Conservation (phyloP, 2,888 invertebrate genomes). For the Caenorhabditis sp. region DNA sequence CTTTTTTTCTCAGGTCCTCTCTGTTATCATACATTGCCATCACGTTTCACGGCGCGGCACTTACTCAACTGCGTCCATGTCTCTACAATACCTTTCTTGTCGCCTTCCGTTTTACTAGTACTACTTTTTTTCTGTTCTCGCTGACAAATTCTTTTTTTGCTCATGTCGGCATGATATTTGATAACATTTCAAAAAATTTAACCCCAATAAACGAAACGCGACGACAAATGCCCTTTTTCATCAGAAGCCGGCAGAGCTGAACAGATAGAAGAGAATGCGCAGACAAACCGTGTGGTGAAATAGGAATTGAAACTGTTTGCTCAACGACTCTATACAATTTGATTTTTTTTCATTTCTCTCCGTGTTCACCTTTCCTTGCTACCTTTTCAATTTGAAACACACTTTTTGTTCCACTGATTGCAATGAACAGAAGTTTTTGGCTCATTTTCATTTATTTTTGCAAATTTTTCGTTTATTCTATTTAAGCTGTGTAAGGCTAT, state of each 20-base stretch:
- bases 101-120: too few relatives aligned
- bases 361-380: slow-evolving; percentile 16
- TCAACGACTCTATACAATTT: slow-evolving; percentile 61
- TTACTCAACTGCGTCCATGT: slow-evolving; percentile 32
- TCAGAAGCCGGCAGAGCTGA: background rate
- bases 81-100: slow-evolving; percentile 10
- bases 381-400: slow-evolving; percentile 24
- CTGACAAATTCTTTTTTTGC: too few relatives aligned
- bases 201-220: too few relatives aligned
- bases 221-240: too few relatives aligned
- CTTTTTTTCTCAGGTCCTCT: background rate
- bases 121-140: background rate
- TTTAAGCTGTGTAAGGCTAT: too few relatives aligned
- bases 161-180: too few relatives aligned
- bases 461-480: too few relatives aligned
- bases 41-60: slow-evolving; percentile 33
- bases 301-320: slow-evolving; percentile 63
- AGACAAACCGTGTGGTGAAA: slow-evolving; percentile 1
- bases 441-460: too few relatives aligned
- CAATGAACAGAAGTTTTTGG: too few relatives aligned
- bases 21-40: slow-evolving; percentile 49
- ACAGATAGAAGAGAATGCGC: background rate
- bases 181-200: too few relatives aligned
- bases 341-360: slow-evolving; percentile 13
- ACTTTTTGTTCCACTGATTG: slow-evolving; percentile 13